Conservation (phyloP, 2,888 invertebrate genomes). For the Arrhopalites spinosus region DNA sequence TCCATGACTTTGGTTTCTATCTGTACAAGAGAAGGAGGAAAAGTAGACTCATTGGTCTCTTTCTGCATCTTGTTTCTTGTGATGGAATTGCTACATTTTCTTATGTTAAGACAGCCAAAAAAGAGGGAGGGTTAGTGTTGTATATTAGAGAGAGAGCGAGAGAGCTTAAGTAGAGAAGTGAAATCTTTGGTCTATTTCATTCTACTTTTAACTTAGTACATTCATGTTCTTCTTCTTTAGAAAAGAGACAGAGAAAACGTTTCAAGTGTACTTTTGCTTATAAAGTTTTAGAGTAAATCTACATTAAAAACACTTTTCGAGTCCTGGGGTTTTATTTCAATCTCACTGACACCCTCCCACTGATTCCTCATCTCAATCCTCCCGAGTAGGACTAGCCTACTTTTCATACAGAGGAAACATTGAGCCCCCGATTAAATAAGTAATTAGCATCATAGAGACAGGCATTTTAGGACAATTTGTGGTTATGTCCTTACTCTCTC, state of each 20-base stretch:
- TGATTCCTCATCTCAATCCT: conserved; percentile 7
- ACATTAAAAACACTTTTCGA: conserved; percentile 22
- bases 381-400: neutral
- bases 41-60: too few relatives aligned
- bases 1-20: too few relatives aligned
- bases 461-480: conserved; percentile 16
- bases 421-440: conserved; percentile 17
- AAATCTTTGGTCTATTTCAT: too few relatives aligned
- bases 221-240: too few relatives aligned
- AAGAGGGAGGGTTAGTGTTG: too few relatives aligned
- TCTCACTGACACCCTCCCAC: conserved; percentile 33
- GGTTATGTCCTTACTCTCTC: conserved; percentile 7
- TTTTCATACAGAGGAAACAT: neutral
- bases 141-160: too few relatives aligned
- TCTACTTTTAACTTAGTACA: too few relatives aligned
- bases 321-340: conserved; percentile 34
- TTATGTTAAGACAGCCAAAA: too few relatives aligned
- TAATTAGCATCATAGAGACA: conserved; percentile 27
- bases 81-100: too few relatives aligned
- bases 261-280: neutral
- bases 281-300: conserved; percentile 22
- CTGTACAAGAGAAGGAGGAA: too few relatives aligned
- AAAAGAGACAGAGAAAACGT: neutral
- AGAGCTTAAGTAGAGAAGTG: too few relatives aligned
- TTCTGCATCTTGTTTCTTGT: too few relatives aligned